Conservation (phyloP, 2,888 invertebrate species). For the Baccha elongata region DNA sequence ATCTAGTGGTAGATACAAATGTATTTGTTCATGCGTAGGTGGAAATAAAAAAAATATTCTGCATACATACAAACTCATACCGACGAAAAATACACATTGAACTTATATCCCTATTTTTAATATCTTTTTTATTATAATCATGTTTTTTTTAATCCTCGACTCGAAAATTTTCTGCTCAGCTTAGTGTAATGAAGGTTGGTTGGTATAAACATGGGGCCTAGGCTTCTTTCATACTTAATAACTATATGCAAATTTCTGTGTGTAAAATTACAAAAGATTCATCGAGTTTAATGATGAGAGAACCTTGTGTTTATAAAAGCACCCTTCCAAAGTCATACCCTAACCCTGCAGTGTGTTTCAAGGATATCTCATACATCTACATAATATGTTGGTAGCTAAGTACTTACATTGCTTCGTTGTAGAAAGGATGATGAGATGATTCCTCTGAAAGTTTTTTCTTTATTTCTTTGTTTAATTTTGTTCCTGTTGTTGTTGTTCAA, state of each 20-base stretch:
- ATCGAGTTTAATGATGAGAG: slow-evolving; percentile 68
- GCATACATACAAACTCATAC: neutral
- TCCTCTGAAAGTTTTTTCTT: slow-evolving; percentile 20
- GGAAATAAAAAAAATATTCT: slow-evolving; percentile 34
- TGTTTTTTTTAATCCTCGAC: slow-evolving; percentile 21
- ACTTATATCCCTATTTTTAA: slow-evolving; percentile 37
- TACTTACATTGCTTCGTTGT: slow-evolving; percentile 72
- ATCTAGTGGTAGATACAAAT: slow-evolving; percentile 16
- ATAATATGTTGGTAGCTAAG: neutral
- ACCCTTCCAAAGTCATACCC: slow-evolving; percentile 59
- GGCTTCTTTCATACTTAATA: neutral
- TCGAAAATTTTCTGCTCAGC: slow-evolving; percentile 59
- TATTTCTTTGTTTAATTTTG: slow-evolving; percentile 14
- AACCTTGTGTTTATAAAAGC: slow-evolving; percentile 59
- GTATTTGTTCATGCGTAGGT: slow-evolving; percentile 67
- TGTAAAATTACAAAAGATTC: slow-evolving; percentile 65
- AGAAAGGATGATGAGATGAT: slow-evolving; percentile 51
- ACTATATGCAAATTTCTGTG: slow-evolving; percentile 46
- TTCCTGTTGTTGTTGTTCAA: slow-evolving; percentile 42
- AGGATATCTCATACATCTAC: slow-evolving; percentile 50
- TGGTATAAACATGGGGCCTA: neutral
- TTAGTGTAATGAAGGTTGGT: slow-evolving; percentile 58
- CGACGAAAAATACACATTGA: slow-evolving; percentile 33
- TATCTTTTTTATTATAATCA: neutral
- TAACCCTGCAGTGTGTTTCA: slow-evolving; percentile 41